Evolutionary conservation across 2,113 vertebrate genomes (phyloP).

Genomic region (Sterrhoptilus dennistouni): DNA sequence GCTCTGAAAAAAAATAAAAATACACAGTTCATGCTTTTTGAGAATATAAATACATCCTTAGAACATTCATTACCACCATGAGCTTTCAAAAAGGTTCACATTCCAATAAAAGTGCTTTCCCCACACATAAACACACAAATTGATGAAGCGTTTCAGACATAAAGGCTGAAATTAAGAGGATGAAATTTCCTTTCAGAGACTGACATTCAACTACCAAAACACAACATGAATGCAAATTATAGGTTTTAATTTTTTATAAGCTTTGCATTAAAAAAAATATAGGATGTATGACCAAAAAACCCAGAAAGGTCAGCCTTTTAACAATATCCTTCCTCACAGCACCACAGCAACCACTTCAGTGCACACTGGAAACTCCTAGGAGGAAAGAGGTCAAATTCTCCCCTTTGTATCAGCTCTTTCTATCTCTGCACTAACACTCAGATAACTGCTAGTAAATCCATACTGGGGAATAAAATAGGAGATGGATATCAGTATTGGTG

Average conservation of each 20-base stretch:
- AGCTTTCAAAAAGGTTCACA: not conserved
- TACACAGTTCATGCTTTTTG: not conserved
- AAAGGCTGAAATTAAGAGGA: not conserved
- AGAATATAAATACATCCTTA: not conserved
- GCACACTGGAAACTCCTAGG: not conserved
- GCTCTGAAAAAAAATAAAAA: conserved; percentile 81
- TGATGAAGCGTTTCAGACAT: not conserved
- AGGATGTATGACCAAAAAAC: not conserved
- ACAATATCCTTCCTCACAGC: not conserved
- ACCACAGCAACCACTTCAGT: not conserved
- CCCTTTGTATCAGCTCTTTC: not conserved
- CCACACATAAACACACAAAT: not conserved
- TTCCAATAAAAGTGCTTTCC: not conserved
- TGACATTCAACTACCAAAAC: not conserved
- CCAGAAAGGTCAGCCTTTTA: not conserved
- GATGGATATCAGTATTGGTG: not conserved
- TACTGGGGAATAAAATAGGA: not conserved
- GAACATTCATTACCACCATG: not conserved
- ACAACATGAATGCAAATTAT: not conserved
- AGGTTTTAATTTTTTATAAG: not conserved
- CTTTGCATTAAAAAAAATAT: not conserved
- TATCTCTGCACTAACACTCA: not conserved
- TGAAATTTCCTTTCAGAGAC: not conserved
- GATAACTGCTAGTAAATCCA: not conserved
- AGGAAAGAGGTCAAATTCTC: not conserved